Evolutionary conservation across 1,140 invertebrate genomes (phyloP), one percentile per base, ranked within the genome.

Genomic region (Drosophila parvula): DNA sequence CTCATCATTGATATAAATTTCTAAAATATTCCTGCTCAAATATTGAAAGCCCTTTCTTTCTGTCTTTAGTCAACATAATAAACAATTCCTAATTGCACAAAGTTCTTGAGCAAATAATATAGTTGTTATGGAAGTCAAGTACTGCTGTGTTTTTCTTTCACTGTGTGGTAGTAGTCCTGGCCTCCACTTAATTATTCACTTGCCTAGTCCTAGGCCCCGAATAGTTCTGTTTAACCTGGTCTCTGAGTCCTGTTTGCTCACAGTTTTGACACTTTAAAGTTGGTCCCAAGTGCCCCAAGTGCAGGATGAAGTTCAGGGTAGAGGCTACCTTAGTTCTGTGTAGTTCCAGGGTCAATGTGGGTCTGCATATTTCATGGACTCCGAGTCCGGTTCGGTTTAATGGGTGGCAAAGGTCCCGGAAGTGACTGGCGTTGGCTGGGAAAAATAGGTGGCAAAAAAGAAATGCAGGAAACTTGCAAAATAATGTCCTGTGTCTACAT

Each of bases 141-240:
- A 5, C 11, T 22, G 6, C 4, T 28, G 12, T 47, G 36, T 32
- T 63, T 38, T 63, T 63, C 18, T 43, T 60, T 12, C 18, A 53
- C 27, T 12, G 51, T 41, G 36, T 30, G 6, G 22, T 18, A 5
- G 51, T 18, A 5, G 51, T n/a, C 9, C 0, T 30, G 60, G 34
- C n/a, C 43, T 36, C 56, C 47, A 67, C 43, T 50, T 50, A 84
- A 84, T 84, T 80, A 84, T 84, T 78, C 57, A 84, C 68, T 18
- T 8, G 43, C 28, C 58, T 12, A 36, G 51, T 50, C 51, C 40
- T 28, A 27, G 48, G 28, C 50, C 27, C 27, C 48, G 30, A 45
- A 62, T 73, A 74, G 70, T 73, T 74, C 50, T 16, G n/a, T 58
- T 58, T 44, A 32, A 40, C 30, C 56, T 11, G 56, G 6, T 7